Conservation (phyloP, 2,888 invertebrate genomes). For the Caenorhabditis panamensis region DNA sequence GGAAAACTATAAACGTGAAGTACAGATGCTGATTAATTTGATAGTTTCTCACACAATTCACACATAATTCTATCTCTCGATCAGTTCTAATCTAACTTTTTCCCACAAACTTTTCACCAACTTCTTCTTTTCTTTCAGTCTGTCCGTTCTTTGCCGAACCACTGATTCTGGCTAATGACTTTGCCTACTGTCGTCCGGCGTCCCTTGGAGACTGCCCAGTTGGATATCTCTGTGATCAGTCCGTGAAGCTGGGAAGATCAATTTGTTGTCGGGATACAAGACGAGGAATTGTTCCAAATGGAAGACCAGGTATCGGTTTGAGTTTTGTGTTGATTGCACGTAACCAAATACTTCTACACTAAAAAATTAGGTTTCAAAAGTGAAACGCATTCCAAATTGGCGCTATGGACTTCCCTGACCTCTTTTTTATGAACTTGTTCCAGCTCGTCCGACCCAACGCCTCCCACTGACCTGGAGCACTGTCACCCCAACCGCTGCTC, state of each 20-base stretch:
- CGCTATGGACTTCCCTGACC: background rate
- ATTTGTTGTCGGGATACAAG: conserved; percentile 77
- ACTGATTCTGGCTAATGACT: conserved; percentile 75
- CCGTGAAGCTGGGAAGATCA: conserved; percentile 75
- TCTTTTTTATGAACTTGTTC: conserved; percentile 2
- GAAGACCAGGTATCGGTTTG: conserved; percentile 52
- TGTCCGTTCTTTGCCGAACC: conserved; percentile 79
- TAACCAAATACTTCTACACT: background rate
- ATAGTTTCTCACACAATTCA: background rate
- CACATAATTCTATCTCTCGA: background rate
- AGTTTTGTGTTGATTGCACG: background rate
- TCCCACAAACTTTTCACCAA: conserved; percentile 3
- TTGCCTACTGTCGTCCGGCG: conserved; percentile 78
- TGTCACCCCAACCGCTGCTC: conserved; percentile 73
- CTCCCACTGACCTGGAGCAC: conserved; percentile 75
- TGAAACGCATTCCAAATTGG: background rate
- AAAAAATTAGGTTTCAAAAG: no score
- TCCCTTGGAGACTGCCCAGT: conserved; percentile 76
- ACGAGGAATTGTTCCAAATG: conserved; percentile 60
- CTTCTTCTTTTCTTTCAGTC: conserved; percentile 67
- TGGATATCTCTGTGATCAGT: conserved; percentile 79
- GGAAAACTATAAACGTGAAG: background rate
- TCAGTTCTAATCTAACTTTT: conserved; percentile 7
- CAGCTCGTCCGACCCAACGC: conserved; percentile 66
- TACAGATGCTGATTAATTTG: background rate